Base-by-base conservation (phyloP, 2,113 vertebrate species). In the Myotis lucifugus region DNA sequence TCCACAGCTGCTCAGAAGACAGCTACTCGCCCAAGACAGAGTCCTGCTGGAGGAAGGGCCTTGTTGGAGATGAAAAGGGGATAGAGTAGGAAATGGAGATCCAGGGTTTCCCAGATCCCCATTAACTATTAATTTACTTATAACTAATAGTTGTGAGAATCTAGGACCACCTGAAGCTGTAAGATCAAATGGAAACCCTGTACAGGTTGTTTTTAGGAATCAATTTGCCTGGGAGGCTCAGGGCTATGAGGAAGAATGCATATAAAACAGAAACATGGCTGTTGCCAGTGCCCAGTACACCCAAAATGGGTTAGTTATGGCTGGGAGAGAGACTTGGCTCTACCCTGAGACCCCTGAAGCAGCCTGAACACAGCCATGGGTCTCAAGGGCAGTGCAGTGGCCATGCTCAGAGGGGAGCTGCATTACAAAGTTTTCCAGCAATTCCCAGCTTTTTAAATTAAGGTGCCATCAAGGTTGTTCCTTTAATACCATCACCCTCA, bases 301-400 rank as follows among this genome's bases (percentile, higher is more conserved):
- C 42, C 25, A n/a, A 56, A 32, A 10, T 7, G 46, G 52, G 34
- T 32, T 40, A 8, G 6, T 54, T 37, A 50, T 10, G 6, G 17
- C n/a, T 7, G 3, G 40, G 27, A 81, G 14, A 54, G 50, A 85
- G 59, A 21, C 6, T 0, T 3, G 15, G 5, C 42, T 48, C 59
- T 32, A 0, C 8, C 32, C 48, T 25, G 46, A 18, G 37, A 42
- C 29, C 70, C 48, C 54, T 0, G 0, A 46, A 21, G 6, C 2
- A 37, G 9, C 18, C 54, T 34, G 5, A 19, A n/a, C 0, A 0
- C 1, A 0, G n/a, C 1, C 0, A 64, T 2, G 0, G 0, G 42
- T 8, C 18, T 64, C 81, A 56, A 66, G 56, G 8, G 25, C 25
- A 3, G 7, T 6, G 6, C 59, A 37, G 10, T 25, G 37, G 13